These are phyloP conservation scores for Eilema caniola DNA, from an alignment of 2,888 invertebrate genomes.

Conservation along the genomic window DNA sequence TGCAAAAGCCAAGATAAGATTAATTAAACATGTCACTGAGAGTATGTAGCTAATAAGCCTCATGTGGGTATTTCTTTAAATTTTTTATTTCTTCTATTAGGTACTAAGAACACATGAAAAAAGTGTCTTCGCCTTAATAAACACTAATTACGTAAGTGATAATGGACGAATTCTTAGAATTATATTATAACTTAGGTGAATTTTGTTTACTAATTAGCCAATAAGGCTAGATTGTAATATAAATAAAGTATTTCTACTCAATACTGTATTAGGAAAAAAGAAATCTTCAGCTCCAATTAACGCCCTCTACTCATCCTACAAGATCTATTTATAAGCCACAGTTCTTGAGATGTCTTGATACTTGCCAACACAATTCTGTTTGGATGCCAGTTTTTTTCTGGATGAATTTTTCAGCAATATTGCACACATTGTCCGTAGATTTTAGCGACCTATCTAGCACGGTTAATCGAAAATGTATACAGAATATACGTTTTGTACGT, in stretches of 20 bases:
- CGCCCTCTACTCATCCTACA: not conserved
- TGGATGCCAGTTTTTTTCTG: not conserved
- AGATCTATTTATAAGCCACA: constrained; percentile 22
- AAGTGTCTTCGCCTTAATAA: too few species aligned
- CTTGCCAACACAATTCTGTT: constrained; percentile 8
- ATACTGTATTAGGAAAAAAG: too few species aligned
- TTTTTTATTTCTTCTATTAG: too few species aligned
- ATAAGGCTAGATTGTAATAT: too few species aligned
- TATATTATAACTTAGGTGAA: too few species aligned
- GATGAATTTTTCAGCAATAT: not conserved
- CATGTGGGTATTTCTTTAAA: not conserved
- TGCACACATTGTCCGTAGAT: not conserved
- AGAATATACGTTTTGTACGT: not conserved
- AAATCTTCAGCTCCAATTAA: not conserved
- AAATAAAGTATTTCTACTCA: too few species aligned
- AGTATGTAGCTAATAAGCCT: too few species aligned
- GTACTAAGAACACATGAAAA: too few species aligned
- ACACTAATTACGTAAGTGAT: too few species aligned
- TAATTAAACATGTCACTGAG: not conserved
- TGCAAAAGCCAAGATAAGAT: too few species aligned
- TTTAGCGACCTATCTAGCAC: not conserved
- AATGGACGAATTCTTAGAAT: too few species aligned
- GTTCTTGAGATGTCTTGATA: not conserved
- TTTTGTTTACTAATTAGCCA: too few species aligned
- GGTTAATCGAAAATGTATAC: not conserved